A percentile compares a stretch with the other conserved stretches of the same genome.
phyloP scores from a whole-genome alignment of 2,113 vertebrate genomes.

The Chamaetylas fuelleborni region DNA sequence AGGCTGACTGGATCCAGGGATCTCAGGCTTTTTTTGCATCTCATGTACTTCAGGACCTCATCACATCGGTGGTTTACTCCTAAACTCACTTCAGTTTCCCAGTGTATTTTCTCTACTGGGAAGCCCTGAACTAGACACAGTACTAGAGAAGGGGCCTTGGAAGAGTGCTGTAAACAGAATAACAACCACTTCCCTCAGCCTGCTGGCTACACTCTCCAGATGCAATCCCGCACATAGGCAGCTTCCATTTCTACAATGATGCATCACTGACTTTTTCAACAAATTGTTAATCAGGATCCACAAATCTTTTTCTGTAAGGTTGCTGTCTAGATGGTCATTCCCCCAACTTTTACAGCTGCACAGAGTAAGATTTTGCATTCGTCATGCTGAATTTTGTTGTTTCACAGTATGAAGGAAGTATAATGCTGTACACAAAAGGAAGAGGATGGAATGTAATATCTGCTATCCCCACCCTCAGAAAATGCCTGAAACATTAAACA shows the following conservation, averaged over 20 bases:
- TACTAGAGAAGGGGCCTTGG: not conserved
- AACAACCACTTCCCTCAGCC: not conserved
- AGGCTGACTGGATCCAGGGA: not conserved
- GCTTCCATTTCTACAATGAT: not conserved
- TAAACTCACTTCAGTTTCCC: not conserved
- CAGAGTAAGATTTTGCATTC: not conserved
- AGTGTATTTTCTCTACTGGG: not conserved
- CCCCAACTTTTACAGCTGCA: not conserved
- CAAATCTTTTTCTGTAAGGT: not conserved
- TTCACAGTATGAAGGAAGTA: not conserved
- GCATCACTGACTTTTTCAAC: not conserved
- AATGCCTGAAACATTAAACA: not conserved
- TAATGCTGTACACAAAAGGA: not conserved
- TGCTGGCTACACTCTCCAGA: not conserved
- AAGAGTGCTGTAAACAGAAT: not conserved
- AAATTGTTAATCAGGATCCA: not conserved
- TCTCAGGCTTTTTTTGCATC: not conserved
- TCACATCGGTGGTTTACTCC: not conserved
- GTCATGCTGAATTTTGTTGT: not conserved
- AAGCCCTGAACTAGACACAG: not conserved
- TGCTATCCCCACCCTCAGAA: not conserved
- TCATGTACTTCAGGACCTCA: accelerated
- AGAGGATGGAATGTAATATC: not conserved
- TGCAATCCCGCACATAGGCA: not conserved
- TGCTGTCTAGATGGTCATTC: not conserved